These are phyloP conservation scores for Miltochrista miniata DNA, from an alignment of 2,888 invertebrate genomes.

Conservation along the genomic window DNA sequence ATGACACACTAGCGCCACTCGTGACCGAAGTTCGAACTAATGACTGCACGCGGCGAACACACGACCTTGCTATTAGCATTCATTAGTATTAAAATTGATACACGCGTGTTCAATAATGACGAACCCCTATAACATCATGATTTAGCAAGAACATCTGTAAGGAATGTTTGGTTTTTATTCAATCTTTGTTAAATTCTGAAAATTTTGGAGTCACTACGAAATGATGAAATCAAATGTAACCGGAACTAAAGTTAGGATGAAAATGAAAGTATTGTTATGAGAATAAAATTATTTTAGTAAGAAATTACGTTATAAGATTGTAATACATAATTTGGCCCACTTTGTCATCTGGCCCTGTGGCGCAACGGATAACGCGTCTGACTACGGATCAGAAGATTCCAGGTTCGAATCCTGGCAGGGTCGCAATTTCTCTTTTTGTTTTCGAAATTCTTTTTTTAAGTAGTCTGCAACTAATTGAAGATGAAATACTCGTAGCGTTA, in stretches of 20 bases:
- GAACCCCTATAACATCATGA: conserved; percentile 25
- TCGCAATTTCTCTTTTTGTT: conserved; percentile 48
- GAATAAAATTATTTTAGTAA: neutral
- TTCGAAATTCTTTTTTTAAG: neutral
- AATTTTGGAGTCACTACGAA: too few species aligned
- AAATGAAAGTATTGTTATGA: too few species aligned
- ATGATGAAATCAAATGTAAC: too few species aligned
- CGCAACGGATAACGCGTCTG: conserved; percentile 87
- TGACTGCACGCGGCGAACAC: conserved; percentile 57
- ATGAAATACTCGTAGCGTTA: too few species aligned
- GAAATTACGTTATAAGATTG: neutral
- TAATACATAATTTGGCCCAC: conserved; percentile 9
- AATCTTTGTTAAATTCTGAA: too few species aligned
- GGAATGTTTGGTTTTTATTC: too few species aligned
- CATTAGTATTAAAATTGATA: conserved; percentile 44
- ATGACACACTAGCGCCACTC: conserved; percentile 52
- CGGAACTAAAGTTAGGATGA: too few species aligned
- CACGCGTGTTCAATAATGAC: conserved; percentile 39
- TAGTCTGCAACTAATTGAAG: too few species aligned
- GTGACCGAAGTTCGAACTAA: conserved; percentile 51
- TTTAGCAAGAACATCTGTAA: too few species aligned
- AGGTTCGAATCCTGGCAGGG: conserved; percentile 87
- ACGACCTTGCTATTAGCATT: conserved; percentile 43
- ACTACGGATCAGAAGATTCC: conserved; percentile 89
- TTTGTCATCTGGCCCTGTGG: conserved; percentile 75